Evolutionary conservation across 2,888 invertebrate genomes (phyloP), one percentile per base, ranked within the genome.

Genomic region (Diarsia rubi): DNA sequence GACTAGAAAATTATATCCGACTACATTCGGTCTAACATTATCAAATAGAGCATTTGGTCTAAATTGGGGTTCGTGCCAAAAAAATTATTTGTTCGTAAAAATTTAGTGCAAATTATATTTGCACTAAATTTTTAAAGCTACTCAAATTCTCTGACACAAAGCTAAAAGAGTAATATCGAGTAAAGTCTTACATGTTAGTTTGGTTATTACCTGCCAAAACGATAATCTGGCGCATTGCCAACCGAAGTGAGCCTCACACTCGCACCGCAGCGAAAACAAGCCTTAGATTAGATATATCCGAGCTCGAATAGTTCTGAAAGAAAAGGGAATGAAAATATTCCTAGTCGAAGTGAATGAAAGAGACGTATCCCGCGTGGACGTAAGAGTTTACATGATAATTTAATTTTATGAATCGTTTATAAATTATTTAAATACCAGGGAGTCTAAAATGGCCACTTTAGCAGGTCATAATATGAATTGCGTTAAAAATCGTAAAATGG

Each of bases 141-240:
- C 12, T 14, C 31, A 37, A 68, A 62, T 71, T 44, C 9, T 21
- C 31, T 21, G 21, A 31, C 42, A 63, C 42, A 66, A 60, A 62
- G 47, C 52, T 42, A 52, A 73, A 72, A 65, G 45, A 60, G 64
- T 68, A 67, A 47, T 47, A n/a, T 52, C 21, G 19, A 66, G 60
- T 42, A 45, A 45, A 65, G 31, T n/a, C 49, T 44, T 77, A 68
- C 68, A 64, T 68, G 60, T 68, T 81, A 54, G 42, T 75, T 47
- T 59, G 72, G 68, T 64, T 70, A 68, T 69, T 80, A 80, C 68
- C 82, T 69, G 68, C 65, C 54, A 27, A 60, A 63, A 52, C 52
- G 44, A 68, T 77, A 67, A 64, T 63, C 71, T 80, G 80, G 80
- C 64, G n/a, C 59, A 16, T 49, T 37, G 82, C 80, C 80, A 82